These are phyloP conservation scores for Mythimna vitellina DNA, from an alignment of 2,888 invertebrate genomes.

Conservation along the genomic window DNA sequence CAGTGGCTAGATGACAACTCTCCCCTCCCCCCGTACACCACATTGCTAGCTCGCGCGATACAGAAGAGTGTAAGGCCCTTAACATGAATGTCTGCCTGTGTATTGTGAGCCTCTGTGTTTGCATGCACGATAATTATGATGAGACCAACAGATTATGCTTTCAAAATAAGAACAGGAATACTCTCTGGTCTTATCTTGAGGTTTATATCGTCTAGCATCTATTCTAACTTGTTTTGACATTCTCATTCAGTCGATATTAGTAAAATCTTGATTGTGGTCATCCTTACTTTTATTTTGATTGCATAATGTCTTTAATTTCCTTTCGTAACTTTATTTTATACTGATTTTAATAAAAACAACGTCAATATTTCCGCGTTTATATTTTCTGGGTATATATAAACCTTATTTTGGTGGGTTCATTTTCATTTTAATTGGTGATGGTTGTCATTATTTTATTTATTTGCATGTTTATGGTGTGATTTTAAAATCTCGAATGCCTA, in stretches of 20 bases:
- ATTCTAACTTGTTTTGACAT: not conserved
- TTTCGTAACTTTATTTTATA: conserved; percentile 13
- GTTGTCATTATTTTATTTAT: conserved; percentile 41
- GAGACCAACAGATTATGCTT: conserved; percentile 14
- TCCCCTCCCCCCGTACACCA: conserved; percentile 92
- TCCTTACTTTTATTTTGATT: conserved; percentile 20
- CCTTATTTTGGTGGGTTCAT: not conserved
- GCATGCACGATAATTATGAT: conserved; percentile 53
- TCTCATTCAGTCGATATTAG: not conserved
- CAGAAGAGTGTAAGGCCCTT: conserved; percentile 92
- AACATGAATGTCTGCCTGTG: conserved; percentile 72
- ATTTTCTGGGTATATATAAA: not conserved
- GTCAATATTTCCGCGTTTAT: not conserved
- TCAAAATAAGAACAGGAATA: conserved; percentile 24
- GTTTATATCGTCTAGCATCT: not conserved
- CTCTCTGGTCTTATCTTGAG: not conserved
- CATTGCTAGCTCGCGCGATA: conserved; percentile 93
- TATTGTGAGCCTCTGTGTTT: conserved; percentile 66
- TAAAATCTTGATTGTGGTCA: not conserved
- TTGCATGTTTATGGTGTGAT: conserved; percentile 53
- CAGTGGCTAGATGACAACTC: conserved; percentile 95
- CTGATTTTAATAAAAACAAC: not conserved
- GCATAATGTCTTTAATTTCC: not conserved
- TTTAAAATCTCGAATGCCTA: not conserved
- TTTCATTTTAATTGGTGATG: conserved; percentile 48